A percentile compares a stretch with the other conserved stretches of the same genome.
Conservation (phyloP, 1,140 invertebrate species). For the Scylla paramamosain region DNA sequence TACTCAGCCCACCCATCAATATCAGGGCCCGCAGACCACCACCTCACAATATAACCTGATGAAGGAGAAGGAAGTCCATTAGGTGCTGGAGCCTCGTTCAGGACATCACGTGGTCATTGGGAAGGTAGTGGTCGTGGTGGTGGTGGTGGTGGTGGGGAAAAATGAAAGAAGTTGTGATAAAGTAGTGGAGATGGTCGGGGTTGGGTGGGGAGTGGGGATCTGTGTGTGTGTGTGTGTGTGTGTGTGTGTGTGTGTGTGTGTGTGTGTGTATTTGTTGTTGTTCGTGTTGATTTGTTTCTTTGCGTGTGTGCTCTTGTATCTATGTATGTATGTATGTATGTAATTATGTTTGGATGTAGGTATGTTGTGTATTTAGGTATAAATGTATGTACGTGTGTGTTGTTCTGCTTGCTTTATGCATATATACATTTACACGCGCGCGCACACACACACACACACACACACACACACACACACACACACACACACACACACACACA, state of each 20-base stretch:
- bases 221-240: slow-evolving; percentile 12
- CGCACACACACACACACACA: slow-evolving; percentile 19
- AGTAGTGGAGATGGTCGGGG: not conserved
- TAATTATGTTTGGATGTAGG: not conserved
- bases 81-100: not conserved
- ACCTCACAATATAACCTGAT: not conserved
- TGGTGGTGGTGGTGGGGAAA: not conserved
- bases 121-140: not conserved
- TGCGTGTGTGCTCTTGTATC: not conserved
- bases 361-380: not conserved
- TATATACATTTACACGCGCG: not conserved
- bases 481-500: not conserved
- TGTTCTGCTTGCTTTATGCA: not conserved
- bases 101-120: not conserved
- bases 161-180: slow-evolving; percentile 6
- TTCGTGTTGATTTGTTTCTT: not conserved
- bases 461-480: slow-evolving; percentile 4
- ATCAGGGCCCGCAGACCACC: not conserved
- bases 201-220: not conserved
- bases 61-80: slow-evolving; percentile 5
- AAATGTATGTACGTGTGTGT: too few species aligned
- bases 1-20: not conserved
- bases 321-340: not conserved
- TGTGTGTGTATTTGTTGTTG: not conserved
- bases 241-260: not conserved